Evolutionary conservation across 1,140 invertebrate species (phyloP).

Genomic region (Phthorimaea operculella): DNA sequence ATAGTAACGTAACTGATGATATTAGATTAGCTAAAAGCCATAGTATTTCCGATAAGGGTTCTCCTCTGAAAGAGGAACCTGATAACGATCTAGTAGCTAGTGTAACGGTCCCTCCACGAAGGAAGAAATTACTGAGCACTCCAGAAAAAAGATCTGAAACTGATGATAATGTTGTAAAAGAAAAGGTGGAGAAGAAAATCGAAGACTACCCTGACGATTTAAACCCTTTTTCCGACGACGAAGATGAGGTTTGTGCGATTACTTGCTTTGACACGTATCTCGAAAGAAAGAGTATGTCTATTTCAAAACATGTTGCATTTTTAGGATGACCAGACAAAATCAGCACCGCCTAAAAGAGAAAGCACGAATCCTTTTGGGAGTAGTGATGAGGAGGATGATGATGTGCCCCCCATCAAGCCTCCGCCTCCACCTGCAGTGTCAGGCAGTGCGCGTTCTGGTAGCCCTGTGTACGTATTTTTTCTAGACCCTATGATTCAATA

Average conservation of each 20-base stretch:
- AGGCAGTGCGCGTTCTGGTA: slow-evolving; percentile 21
- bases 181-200: slow-evolving; percentile 13
- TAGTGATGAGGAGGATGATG: slow-evolving; percentile 72
- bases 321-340: slow-evolving; percentile 20
- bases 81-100: slow-evolving; percentile 32
- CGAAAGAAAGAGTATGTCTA: background rate
- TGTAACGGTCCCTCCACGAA: slow-evolving; percentile 55
- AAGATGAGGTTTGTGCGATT: slow-evolving; percentile 36
- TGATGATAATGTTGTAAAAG: slow-evolving; percentile 13
- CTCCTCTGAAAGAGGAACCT: slow-evolving; percentile 9
- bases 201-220: slow-evolving; percentile 77
- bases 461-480: slow-evolving; percentile 37
- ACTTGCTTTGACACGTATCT: background rate
- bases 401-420: slow-evolving; percentile 37
- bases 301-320: slow-evolving; percentile 9
- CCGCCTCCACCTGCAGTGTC: slow-evolving; percentile 21
- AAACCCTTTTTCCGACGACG: slow-evolving; percentile 83
- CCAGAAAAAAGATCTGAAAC: slow-evolving; percentile 19
- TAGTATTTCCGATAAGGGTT: slow-evolving; percentile 20
- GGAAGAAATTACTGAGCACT: slow-evolving; percentile 40
- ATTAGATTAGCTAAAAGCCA: slow-evolving; percentile 46
- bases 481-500: background rate
- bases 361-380: slow-evolving; percentile 79
- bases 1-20: slow-evolving; percentile 58
- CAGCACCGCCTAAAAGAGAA: slow-evolving; percentile 24